A percentile compares a stretch with the other conserved stretches of the same genome.
These are phyloP conservation scores for Antigone vipio DNA, from an alignment of 2,113 vertebrate genomes.

Conservation along the genomic window DNA sequence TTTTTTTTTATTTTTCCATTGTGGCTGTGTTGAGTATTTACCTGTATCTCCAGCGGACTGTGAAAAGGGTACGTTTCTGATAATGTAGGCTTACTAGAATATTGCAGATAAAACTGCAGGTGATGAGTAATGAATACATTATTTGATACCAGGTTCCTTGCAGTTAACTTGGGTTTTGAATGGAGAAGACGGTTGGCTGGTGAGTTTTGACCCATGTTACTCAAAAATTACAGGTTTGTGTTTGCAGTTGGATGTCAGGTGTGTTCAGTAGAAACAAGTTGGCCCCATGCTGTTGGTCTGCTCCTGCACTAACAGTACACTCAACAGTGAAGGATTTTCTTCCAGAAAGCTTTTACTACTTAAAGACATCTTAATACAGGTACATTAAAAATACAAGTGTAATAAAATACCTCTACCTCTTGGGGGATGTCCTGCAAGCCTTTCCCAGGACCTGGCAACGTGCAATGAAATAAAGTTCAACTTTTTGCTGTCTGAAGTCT, in stretches of 20 bases:
- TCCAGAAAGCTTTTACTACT: not conserved
- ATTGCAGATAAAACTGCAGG: not conserved
- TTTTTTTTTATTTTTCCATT: too few relatives aligned
- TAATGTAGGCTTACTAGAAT: not conserved
- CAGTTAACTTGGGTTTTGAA: not conserved
- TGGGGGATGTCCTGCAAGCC: not conserved
- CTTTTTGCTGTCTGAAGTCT: not conserved
- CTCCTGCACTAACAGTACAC: not conserved
- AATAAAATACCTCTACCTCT: not conserved
- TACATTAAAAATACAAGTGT: not conserved
- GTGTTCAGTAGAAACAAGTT: not conserved
- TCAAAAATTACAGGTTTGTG: rapidly evolving
- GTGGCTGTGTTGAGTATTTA: not conserved
- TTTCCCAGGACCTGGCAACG: not conserved
- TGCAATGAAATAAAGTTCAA: not conserved
- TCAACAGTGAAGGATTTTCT: not conserved
- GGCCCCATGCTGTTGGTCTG: rapidly evolving
- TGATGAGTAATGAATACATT: not conserved
- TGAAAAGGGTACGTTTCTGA: not conserved
- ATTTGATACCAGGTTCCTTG: not conserved
- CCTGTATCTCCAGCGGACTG: not conserved
- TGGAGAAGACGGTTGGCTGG: not conserved
- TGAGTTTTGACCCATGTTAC: not conserved
- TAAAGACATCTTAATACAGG: not conserved
- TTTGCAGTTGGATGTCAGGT: rapidly evolving